phyloP scores from a whole-genome alignment of 2,113 vertebrate species.

The Myocastor coypus region DNA sequence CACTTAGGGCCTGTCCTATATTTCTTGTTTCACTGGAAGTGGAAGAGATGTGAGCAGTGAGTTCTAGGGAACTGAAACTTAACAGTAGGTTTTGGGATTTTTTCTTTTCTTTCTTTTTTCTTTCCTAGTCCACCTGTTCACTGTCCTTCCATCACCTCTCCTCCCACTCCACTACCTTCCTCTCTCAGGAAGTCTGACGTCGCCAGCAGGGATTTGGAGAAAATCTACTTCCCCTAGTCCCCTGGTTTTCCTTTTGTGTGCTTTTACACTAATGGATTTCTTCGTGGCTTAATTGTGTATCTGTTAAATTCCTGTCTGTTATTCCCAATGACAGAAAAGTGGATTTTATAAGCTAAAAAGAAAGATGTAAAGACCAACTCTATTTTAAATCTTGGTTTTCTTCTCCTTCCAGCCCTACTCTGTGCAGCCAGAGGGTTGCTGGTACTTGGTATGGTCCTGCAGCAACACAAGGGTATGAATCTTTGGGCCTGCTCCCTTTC shows the following conservation, averaged over 20 bases:
- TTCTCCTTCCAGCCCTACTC: background rate
- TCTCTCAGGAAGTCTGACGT: slow-evolving; percentile 70
- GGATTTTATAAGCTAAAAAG: slow-evolving; percentile 15
- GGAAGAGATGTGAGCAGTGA: background rate
- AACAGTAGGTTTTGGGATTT: background rate
- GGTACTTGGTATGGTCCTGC: background rate
- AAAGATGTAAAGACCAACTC: background rate
- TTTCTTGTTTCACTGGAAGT: background rate
- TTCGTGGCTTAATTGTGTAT: background rate
- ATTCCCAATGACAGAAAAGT: background rate
- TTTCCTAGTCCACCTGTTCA: slow-evolving; percentile 68
- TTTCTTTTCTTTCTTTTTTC: background rate
- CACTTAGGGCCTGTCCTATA: background rate
- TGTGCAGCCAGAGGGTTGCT: background rate
- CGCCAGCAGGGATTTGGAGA: slow-evolving; percentile 70
- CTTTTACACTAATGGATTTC: slow-evolving; percentile 36
- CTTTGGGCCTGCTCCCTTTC: slow-evolving; percentile 36
- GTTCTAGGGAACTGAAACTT: background rate
- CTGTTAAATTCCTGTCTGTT: background rate
- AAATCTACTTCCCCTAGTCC: slow-evolving; percentile 1
- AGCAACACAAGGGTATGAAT: background rate
- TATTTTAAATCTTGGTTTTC: slow-evolving; percentile 45
- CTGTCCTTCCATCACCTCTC: slow-evolving; percentile 55
- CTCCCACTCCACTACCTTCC: slow-evolving; percentile 55
- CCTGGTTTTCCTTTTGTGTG: background rate